Percentiles rank a stretch among this genome's conserved stretches.
Evolutionary conservation across 2,888 invertebrate genomes (phyloP).

Genomic region (Smittia sp.): DNA sequence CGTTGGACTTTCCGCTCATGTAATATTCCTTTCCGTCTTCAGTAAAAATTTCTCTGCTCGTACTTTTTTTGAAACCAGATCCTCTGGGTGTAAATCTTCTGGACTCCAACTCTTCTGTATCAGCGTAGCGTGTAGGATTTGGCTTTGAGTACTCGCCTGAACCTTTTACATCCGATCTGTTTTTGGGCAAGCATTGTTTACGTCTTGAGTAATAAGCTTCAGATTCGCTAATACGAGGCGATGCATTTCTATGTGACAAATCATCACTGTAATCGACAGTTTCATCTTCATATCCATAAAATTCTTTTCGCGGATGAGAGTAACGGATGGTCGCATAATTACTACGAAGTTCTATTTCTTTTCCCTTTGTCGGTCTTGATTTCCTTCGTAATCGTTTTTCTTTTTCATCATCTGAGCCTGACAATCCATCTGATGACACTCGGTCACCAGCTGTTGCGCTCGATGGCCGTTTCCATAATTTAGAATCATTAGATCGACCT

Average conservation of each 20-base stretch:
- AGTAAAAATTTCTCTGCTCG: constrained; percentile 25
- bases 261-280: constrained; percentile 45
- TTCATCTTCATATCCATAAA: constrained; percentile 48
- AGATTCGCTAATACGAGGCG: constrained; percentile 24
- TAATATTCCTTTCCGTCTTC: constrained; percentile 26
- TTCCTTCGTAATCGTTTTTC: constrained; percentile 56
- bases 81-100: background rate
- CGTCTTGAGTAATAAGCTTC: constrained; percentile 36
- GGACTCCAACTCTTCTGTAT: constrained; percentile 6
- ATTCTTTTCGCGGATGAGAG: constrained; percentile 43
- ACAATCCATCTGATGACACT: constrained; percentile 47
- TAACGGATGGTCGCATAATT: constrained; percentile 44
- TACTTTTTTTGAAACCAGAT: constrained; percentile 23
- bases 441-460: constrained; percentile 55
- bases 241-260: background rate
- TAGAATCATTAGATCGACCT: constrained; percentile 47
- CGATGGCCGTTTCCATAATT: constrained; percentile 58
- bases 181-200: background rate
- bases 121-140: background rate
- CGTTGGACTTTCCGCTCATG: background rate
- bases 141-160: constrained; percentile 32
- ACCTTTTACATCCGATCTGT: constrained; percentile 25
- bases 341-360: constrained; percentile 50
- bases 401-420: constrained; percentile 59
- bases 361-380: constrained; percentile 53